Percentiles rank a stretch among this genome's conserved stretches.
Evolutionary conservation across 2,797 vertebrate genomes (phyloP).

Genomic region (Triplophysa bombifrons): DNA sequence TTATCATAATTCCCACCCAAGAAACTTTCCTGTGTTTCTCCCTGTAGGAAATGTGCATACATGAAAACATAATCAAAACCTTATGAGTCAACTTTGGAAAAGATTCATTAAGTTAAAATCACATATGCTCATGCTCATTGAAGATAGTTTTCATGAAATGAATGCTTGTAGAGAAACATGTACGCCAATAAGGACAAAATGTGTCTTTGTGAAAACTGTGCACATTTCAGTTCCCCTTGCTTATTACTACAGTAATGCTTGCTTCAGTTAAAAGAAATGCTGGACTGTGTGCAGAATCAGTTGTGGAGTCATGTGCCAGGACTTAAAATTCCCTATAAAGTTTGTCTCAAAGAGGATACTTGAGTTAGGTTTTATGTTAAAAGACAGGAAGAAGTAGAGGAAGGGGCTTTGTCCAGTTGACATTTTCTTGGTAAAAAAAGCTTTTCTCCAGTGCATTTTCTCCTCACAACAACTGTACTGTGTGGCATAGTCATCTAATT

Average conservation of each 20-base stretch:
- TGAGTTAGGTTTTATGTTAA: slow-evolving; percentile 5
- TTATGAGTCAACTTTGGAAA: not conserved
- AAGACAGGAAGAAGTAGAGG: slow-evolving; percentile 13
- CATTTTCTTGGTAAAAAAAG: slow-evolving; percentile 1
- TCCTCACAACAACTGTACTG: slow-evolving; percentile 59
- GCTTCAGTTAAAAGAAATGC: not conserved
- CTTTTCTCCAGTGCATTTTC: slow-evolving; percentile 26
- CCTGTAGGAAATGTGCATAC: slow-evolving; percentile 14
- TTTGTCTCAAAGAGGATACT: not conserved
- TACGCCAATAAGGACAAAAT: not conserved
- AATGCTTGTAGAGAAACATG: not conserved
- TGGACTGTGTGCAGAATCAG: not conserved
- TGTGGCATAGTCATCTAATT: slow-evolving; percentile 34
- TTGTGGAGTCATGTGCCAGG: not conserved
- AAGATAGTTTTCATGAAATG: not conserved
- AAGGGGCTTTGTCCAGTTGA: slow-evolving; percentile 29
- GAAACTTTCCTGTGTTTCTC: not conserved
- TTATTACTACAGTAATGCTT: not conserved
- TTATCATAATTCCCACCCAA: not conserved
- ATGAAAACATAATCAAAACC: slow-evolving; percentile 32
- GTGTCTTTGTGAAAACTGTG: no score
- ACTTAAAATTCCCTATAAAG: not conserved
- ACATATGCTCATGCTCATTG: no score
- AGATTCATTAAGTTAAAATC: slow-evolving; percentile 57
- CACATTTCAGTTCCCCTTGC: not conserved